These are phyloP conservation scores for Halcyon malimbica DNA, from an alignment of 2,113 vertebrate genomes.

Conservation along the genomic window DNA sequence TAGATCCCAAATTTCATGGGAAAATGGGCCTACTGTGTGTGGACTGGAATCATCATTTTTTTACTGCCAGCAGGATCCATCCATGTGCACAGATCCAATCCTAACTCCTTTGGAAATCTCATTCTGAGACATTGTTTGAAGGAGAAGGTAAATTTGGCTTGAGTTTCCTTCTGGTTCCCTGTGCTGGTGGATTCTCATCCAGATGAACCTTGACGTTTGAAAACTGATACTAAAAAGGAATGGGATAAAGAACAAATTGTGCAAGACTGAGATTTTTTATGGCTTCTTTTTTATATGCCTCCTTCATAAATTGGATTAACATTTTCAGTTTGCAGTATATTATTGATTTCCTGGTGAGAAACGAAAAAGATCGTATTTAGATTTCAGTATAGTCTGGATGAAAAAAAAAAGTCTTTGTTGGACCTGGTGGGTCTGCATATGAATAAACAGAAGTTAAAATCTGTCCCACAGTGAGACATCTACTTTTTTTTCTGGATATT, in stretches of 20 bases:
- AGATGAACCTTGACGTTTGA: neutral
- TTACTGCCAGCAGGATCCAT: neutral
- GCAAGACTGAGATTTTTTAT: neutral
- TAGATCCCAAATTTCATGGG: neutral
- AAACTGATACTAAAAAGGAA: neutral
- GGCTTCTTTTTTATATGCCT: neutral
- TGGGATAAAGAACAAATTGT: neutral
- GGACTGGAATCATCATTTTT: neutral
- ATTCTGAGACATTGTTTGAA: neutral
- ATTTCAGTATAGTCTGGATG: neutral
- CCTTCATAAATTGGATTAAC: neutral
- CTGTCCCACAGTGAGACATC: neutral
- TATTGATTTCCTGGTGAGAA: neutral
- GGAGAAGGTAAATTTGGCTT: neutral
- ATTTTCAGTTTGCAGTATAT: neutral
- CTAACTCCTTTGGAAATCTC: neutral
- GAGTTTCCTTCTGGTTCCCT: neutral
- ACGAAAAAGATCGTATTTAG: neutral
- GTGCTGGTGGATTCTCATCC: neutral
- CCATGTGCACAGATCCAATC: neutral
- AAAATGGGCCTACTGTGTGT: neutral
- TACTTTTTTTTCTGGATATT: neutral
- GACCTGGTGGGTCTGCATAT: neutral
- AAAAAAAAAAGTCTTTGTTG: neutral
- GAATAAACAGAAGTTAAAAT: constrained; percentile 1